These are phyloP conservation scores for Lacanobia oleracea DNA, from an alignment of 2,888 invertebrate genomes.

Conservation along the genomic window DNA sequence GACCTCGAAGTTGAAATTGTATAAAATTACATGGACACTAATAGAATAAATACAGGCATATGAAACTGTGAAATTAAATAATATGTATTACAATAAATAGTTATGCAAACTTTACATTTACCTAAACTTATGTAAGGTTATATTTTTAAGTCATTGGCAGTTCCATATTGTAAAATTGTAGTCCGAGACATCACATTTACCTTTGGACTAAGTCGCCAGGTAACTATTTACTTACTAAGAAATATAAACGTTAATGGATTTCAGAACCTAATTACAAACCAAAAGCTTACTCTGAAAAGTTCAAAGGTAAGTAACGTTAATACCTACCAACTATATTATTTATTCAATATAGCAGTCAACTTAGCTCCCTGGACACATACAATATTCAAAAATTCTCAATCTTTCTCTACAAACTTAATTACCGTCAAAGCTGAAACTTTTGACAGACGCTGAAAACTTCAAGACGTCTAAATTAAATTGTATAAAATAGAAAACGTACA, in stretches of 20 bases:
- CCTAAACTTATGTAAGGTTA: too few species aligned
- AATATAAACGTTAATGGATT: background rate
- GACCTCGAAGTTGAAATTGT: too few species aligned
- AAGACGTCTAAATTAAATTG: constrained; percentile 33
- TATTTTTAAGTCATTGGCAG: too few species aligned
- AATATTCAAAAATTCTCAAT: constrained; percentile 7
- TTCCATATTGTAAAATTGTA: too few species aligned
- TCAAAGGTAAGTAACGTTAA: background rate
- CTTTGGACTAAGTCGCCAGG: background rate
- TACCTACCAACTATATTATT: background rate
- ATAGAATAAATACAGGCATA: too few species aligned
- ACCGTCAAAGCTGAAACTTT: constrained; percentile 15
- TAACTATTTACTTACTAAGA: too few species aligned
- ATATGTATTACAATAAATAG: too few species aligned
- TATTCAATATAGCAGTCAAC: background rate
- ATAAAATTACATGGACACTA: too few species aligned
- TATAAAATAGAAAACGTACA: constrained; percentile 39
- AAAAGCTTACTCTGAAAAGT: background rate
- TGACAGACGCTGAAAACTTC: constrained; percentile 1
- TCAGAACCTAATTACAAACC: background rate
- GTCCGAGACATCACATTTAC: too few species aligned
- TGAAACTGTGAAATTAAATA: too few species aligned
- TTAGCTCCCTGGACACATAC: background rate
- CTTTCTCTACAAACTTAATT: background rate
- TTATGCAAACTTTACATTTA: too few species aligned